Evolutionary conservation across 1,140 invertebrate species (phyloP).

Genomic region (Lerema accius): DNA sequence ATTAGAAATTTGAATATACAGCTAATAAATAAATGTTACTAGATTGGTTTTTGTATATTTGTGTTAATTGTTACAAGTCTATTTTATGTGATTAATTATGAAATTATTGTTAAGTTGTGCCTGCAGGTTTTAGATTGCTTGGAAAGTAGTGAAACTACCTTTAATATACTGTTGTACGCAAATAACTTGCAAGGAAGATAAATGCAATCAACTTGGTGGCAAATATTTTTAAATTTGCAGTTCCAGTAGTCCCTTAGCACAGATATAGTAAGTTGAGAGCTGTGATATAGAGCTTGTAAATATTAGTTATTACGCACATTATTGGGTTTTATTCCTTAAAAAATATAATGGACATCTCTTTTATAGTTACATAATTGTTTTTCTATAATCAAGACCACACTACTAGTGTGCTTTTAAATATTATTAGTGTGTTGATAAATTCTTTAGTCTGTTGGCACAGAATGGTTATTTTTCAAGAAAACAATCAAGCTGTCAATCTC

Average conservation of each 20-base stretch:
- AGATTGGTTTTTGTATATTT: slow-evolving; percentile 19
- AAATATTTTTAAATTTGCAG: slow-evolving; percentile 26
- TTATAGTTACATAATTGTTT: slow-evolving; percentile 4
- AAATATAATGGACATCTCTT: slow-evolving; percentile 8
- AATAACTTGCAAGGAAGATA: slow-evolving; percentile 8
- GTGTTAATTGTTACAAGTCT: slow-evolving; percentile 20
- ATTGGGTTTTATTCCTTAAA: slow-evolving; percentile 26
- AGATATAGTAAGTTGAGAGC: slow-evolving; percentile 68
- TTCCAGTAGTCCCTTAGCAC: slow-evolving; percentile 47
- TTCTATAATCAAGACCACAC: slow-evolving; percentile 19
- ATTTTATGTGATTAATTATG: slow-evolving; percentile 9
- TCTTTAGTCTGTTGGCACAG: not conserved
- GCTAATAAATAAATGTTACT: slow-evolving; percentile 11
- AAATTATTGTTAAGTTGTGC: slow-evolving; percentile 9
- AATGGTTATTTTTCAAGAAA: slow-evolving; percentile 1
- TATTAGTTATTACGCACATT: slow-evolving; percentile 57
- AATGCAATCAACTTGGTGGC: slow-evolving; percentile 7
- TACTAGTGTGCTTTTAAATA: not conserved
- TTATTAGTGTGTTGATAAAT: not conserved
- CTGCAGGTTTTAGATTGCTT: slow-evolving; percentile 21
- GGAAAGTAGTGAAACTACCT: slow-evolving; percentile 30
- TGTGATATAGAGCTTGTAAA: slow-evolving; percentile 78
- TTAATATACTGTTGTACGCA: not conserved
- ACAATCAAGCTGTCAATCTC: slow-evolving; percentile 40
- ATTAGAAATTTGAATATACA: not conserved